These are phyloP conservation scores for Caligus rogercresseyi DNA, from an alignment of 1,140 invertebrate genomes.

Conservation along the genomic window DNA sequence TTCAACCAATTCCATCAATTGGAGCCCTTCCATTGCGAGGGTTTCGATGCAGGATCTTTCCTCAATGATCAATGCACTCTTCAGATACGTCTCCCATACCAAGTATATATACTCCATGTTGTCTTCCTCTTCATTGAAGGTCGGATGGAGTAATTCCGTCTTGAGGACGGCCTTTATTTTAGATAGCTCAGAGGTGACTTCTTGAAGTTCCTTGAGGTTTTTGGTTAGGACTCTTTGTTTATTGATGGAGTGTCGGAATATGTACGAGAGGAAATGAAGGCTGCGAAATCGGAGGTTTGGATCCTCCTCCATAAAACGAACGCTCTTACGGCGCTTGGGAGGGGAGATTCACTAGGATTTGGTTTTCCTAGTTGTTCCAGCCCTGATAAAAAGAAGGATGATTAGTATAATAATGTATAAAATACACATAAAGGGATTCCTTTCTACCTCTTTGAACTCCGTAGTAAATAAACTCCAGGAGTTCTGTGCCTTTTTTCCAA, in stretches of 20 bases:
- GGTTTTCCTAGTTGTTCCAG: background rate
- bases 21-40: background rate
- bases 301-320: background rate
- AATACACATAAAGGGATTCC: background rate
- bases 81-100: background rate
- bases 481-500: background rate
- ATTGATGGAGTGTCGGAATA: background rate
- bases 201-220: background rate
- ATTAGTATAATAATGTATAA: background rate
- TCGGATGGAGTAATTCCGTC: background rate
- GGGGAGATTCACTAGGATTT: background rate
- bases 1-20: background rate
- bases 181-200: background rate
- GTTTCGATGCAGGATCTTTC: background rate
- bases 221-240: background rate
- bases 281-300: background rate
- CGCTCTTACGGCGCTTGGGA: background rate
- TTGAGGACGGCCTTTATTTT: background rate
- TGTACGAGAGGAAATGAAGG: background rate
- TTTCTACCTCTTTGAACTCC: background rate
- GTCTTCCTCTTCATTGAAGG: background rate
- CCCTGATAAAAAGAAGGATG: background rate
- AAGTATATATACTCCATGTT: background rate
- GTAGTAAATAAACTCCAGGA: background rate
- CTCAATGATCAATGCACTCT: background rate